These are phyloP conservation scores for Biston stratarius DNA, from an alignment of 2,888 invertebrate species.

Conservation along the genomic window DNA sequence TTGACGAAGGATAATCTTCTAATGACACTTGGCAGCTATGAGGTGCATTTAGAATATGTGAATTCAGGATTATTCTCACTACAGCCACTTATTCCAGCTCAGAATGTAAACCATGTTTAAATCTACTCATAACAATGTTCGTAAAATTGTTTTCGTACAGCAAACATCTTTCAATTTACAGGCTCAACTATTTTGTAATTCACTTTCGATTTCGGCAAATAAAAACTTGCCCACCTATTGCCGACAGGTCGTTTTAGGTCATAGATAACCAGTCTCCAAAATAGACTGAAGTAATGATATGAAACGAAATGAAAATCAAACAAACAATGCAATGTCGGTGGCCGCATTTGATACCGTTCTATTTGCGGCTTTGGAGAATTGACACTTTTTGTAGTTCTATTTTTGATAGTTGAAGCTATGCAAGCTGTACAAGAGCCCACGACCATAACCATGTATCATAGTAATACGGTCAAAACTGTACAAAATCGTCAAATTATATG, in stretches of 20 bases:
- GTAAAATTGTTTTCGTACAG: background rate
- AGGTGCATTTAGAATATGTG: no score
- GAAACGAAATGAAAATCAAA: constrained; percentile 26
- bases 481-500: no score
- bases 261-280: constrained; percentile 20
- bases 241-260: constrained; percentile 21
- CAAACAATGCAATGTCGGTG: constrained; percentile 22
- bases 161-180: background rate
- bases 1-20: no score
- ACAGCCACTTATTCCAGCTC: no score
- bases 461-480: no score
- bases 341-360: constrained; percentile 25
- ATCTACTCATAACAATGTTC: no score
- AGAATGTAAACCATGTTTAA: no score
- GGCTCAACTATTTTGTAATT: constrained; percentile 10
- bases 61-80: no score
- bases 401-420: background rate
- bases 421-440: no score
- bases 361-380: constrained; percentile 22
- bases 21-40: background rate
- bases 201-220: constrained; percentile 29
- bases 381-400: constrained; percentile 2
- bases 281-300: constrained; percentile 15
- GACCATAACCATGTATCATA: no score
- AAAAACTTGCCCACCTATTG: constrained; percentile 16